Evolutionary conservation across 2,797 vertebrate genomes (phyloP).

Genomic region (Picus viridis): DNA sequence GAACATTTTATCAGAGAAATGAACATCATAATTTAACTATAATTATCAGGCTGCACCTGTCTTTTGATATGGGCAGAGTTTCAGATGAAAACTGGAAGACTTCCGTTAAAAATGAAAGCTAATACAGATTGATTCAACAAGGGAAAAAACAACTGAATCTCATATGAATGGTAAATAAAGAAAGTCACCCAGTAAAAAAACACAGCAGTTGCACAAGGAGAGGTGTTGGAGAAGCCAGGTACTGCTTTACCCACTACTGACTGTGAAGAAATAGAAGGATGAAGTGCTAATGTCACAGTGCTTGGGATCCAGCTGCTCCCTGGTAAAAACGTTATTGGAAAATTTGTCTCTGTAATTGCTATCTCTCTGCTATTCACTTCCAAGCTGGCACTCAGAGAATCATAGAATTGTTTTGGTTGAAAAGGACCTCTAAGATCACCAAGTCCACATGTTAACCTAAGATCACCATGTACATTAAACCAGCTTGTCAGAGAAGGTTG

Average conservation of each 20-base stretch:
- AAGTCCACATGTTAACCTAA: too few relatives aligned
- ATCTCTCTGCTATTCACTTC: neutral
- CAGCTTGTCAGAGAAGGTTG: neutral
- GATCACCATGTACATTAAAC: too few relatives aligned
- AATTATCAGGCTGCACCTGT: neutral
- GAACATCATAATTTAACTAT: neutral
- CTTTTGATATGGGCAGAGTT: neutral
- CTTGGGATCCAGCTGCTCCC: neutral
- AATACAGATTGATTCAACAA: neutral
- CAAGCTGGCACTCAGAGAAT: neutral
- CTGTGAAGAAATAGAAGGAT: neutral
- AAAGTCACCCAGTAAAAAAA: neutral
- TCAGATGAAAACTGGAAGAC: accelerated
- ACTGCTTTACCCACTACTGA: neutral
- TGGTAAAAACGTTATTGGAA: neutral
- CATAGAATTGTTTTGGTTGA: too few relatives aligned
- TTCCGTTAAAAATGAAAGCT: neutral
- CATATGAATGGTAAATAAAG: neutral
- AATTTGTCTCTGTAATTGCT: neutral
- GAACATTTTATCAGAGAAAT: neutral
- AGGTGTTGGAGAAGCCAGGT: neutral
- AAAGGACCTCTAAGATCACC: too few relatives aligned
- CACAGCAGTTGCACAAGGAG: neutral
- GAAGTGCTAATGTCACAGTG: neutral
- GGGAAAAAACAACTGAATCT: neutral